A percentile compares a stretch with the other conserved stretches of the same genome.
These are phyloP conservation scores for Bolinopsis microptera DNA, from an alignment of 37 sponge, comb jelly and placozoan species.

Conservation along the genomic window DNA sequence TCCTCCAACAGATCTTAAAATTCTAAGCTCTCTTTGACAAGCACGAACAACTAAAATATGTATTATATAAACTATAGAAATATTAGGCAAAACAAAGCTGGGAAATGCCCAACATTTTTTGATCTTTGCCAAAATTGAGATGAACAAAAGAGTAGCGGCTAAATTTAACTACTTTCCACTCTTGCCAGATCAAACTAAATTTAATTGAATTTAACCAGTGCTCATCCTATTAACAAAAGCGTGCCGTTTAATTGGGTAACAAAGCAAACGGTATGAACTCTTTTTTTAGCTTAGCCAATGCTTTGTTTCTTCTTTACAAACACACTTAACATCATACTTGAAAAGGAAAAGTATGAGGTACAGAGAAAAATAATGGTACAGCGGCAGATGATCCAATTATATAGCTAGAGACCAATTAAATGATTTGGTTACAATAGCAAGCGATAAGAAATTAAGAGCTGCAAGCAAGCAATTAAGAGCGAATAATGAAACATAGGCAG, in stretches of 20 bases:
- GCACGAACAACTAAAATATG: too few species aligned
- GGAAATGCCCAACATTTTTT: neutral
- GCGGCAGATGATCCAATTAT: neutral
- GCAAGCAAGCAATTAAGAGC: neutral
- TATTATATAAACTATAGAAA: too few species aligned
- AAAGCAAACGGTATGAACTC: neutral
- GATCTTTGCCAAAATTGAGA: neutral
- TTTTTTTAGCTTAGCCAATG: too few species aligned
- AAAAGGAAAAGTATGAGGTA: too few species aligned
- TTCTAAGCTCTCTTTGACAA: too few species aligned
- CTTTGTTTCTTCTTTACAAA: neutral
- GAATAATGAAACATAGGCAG: neutral
- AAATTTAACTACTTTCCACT: neutral
- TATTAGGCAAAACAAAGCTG: neutral
- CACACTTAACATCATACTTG: neutral
- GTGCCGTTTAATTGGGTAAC: neutral
- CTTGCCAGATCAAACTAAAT: neutral
- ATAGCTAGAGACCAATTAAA: neutral
- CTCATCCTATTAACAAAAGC: neutral
- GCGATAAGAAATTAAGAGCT: neutral
- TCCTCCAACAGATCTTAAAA: too few species aligned
- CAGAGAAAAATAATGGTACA: too few species aligned
- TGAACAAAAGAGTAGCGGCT: neutral
- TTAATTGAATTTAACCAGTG: neutral
- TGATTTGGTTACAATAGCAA: neutral